Base-by-base conservation (phyloP, 2,113 vertebrate species). In the Phalacrocorax brasilianus region DNA sequence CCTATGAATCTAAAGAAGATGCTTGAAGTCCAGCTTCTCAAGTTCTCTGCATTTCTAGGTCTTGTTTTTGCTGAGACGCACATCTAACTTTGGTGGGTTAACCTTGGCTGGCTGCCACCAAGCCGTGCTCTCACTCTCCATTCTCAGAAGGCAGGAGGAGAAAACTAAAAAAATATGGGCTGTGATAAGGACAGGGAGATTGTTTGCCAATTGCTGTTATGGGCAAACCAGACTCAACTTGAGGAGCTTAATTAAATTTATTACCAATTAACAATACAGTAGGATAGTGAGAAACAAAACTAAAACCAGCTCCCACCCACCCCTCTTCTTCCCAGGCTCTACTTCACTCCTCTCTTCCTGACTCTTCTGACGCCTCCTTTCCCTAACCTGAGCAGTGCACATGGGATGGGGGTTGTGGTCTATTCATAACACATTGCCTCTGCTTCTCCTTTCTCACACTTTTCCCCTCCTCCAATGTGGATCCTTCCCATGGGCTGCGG, bases 361-460 rank as follows among this genome's bases (percentile, higher is more conserved):
- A 17, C 14, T 66, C 17, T 77, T n/a, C 33, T 72, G 56, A 35
- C 45, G 83, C 14, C 20, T 71, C 44, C 35, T 88, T 50, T 27
- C 49, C 19, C 50, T 63, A 5, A 19, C 18, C 16, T 50, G 71
- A 59, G 14, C 28, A 66, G 20, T 6, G 3, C 30, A 42, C 0
- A 0, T 47, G 44, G 26, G 7, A 35, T 20, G 10, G 24, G 17
- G 21, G 10, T 47, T 83, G 23, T 0, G 0, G 24, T 66, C 52
- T 20, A 27, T n/a, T 77, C 8, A 5, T 32, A 77, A 23, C 18
- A n/a, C 11, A 26, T 52, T 18, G 14, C 45, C 18, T 50, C 16
- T 44, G 17, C 27, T 63, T 70, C 14, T 66, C 27, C 16, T 65
- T 76, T 82, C 49, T 70, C 56, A 56, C 6, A 4, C 6, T 44